Evolutionary conservation across 2,888 invertebrate species (phyloP), one percentile per base, ranked within the genome.

Genomic region (Scaeva pyrastri): DNA sequence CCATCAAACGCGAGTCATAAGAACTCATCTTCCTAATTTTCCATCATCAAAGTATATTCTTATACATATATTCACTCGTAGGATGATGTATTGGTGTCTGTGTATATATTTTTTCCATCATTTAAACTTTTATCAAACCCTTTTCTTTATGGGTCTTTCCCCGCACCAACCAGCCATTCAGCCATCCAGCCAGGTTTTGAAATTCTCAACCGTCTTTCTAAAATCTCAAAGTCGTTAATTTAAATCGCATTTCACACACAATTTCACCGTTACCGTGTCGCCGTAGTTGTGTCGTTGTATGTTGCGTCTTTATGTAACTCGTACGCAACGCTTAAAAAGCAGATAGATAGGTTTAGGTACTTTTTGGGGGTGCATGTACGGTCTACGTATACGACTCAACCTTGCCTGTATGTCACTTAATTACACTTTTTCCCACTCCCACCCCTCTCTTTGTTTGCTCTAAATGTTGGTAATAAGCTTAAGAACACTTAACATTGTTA

Each of bases 221-320:
- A 48, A 21, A 45, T 66, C 41, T 50, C 31, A 11, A 50, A 68
- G 64, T 75, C 60, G 70, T 84, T 79, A 80, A 85, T 85, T 71
- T 80, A 76, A 80, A 80, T 85, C 66, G 80, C 71, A 80, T 72
- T 85, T 85, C 72, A 75, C 80, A 76, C 80, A 80, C 80, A 76
- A 80, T 85, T 72, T 80, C 72, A 21, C 60, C 12, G 11, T 31
- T 2, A 48, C n/a, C n/a, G n/a, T n/a, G n/a, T n/a, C n/a, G n/a
- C n/a, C n/a, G n/a, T n/a, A n/a, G n/a, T n/a, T n/a, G n/a, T n/a
- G n/a, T n/a, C 31, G 26, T 6, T 31, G 31, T 31, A 7, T 31
- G 31, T 11, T 2, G 11, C 19, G 23, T 26, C 16, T 52, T 12
- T 68, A 19, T 52, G 14, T 52, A 26, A 31, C 3, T 31, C 26